Conservation (phyloP, 1,140 invertebrate species). For the Apis florea region DNA sequence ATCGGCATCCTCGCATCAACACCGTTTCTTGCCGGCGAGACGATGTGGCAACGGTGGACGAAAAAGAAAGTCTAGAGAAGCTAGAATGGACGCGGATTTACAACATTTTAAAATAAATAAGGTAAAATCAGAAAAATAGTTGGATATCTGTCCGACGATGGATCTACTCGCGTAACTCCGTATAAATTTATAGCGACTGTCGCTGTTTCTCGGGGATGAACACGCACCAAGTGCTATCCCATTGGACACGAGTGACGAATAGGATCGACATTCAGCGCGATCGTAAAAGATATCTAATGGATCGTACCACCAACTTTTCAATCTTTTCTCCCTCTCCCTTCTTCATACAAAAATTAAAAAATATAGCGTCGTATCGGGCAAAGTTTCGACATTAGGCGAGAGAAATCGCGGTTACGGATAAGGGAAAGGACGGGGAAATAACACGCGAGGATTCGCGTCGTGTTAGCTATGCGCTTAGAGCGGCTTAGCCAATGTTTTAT, state of each 20-base stretch:
- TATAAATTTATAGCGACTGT: too few species aligned
- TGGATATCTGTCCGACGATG: too few species aligned
- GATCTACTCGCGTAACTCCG: too few species aligned
- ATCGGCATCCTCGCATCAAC: constrained; percentile 2
- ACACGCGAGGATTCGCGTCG: constrained; percentile 32
- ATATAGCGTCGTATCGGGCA: not conserved
- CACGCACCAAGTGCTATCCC: not conserved
- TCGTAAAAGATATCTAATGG: constrained; percentile 39
- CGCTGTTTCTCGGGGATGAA: too few species aligned
- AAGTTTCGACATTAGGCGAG: not conserved
- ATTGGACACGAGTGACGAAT: constrained; percentile 44
- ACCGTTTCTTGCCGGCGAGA: not conserved
- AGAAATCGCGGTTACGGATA: not conserved
- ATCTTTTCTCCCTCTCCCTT: not conserved
- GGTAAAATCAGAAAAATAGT: too few species aligned
- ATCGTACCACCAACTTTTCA: not conserved
- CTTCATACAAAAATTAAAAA: too few species aligned
- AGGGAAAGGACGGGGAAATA: not conserved
- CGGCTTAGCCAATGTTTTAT: constrained; percentile 49
- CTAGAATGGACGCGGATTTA: constrained; percentile 57
- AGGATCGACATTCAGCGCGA: constrained; percentile 33
- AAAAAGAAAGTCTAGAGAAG: constrained; percentile 40
- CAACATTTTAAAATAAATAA: constrained; percentile 39
- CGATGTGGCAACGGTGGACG: not conserved
- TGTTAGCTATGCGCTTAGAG: constrained; percentile 32